Conservation (phyloP, 2,888 invertebrate species). For the Zeuzera pyrina region DNA sequence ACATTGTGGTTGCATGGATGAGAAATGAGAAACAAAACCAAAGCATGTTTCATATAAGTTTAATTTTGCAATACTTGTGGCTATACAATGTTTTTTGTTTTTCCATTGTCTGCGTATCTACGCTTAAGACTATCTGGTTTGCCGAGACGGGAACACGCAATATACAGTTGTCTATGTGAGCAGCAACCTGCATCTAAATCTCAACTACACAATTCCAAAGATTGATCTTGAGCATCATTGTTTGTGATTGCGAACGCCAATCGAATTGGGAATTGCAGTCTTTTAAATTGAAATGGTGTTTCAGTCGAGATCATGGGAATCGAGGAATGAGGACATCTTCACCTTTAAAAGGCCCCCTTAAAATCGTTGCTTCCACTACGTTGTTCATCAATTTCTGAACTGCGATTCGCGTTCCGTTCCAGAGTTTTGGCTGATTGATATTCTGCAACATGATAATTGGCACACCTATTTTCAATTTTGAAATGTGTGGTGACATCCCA, state of each 20-base stretch:
- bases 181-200: conserved; percentile 2
- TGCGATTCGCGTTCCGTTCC: no score
- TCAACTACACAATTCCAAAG: conserved; percentile 4
- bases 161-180: conserved; percentile 6
- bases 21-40: conserved; percentile 2
- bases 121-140: conserved; percentile 5
- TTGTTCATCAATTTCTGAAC: no score
- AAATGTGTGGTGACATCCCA: no score
- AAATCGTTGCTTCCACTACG: no score
- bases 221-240: conserved; percentile 2
- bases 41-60: conserved; percentile 2
- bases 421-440: no score
- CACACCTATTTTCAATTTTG: no score
- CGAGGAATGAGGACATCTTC: conserved; percentile 6
- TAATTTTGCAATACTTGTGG: conserved; percentile 3
- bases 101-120: conserved; percentile 3
- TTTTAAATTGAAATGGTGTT: conserved; percentile 1
- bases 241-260: conserved; percentile 1
- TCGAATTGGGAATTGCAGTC: conserved; percentile 5
- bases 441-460: no score
- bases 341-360: conserved; percentile 3
- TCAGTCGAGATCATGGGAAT: conserved; percentile 1
- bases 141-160: conserved; percentile 5
- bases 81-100: conserved; percentile 2
- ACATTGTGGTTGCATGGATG: conserved; percentile 1